These are phyloP conservation scores for Raja brachyura DNA, from an alignment of 2,113 vertebrate genomes.

Conservation along the genomic window DNA sequence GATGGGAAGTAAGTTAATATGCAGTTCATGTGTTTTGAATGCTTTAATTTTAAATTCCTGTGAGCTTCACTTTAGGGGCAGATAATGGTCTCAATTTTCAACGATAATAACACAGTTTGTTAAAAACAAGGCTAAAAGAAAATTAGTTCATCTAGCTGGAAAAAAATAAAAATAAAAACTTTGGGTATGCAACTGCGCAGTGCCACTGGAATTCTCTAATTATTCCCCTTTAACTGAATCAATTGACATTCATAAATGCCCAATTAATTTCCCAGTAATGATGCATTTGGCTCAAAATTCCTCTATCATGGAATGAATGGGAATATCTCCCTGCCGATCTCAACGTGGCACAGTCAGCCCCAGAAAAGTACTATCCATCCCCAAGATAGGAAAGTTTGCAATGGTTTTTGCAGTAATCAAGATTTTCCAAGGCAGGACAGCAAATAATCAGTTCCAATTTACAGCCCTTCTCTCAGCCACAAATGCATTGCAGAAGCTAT, in stretches of 20 bases:
- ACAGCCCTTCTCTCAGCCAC: background rate
- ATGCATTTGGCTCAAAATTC: background rate
- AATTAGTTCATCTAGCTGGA: conserved; percentile 46
- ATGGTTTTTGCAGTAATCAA: background rate
- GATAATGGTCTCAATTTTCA: conserved; percentile 59
- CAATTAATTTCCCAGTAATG: background rate
- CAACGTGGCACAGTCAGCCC: background rate
- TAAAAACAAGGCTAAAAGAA: conserved; percentile 45
- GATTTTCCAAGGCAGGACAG: background rate
- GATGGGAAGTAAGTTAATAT: conserved; percentile 91
- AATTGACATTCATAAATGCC: conserved; percentile 15
- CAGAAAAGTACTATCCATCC: background rate
- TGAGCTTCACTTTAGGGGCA: conserved; percentile 57
- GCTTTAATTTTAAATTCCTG: conserved; percentile 78
- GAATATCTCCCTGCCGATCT: background rate
- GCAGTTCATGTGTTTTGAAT: conserved; percentile 80
- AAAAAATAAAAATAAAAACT: conserved; percentile 46
- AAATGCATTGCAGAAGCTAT: background rate
- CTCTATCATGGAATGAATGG: background rate
- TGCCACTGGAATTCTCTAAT: conserved; percentile 8
- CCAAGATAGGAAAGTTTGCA: background rate
- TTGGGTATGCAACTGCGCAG: conserved; percentile 44
- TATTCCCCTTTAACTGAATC: background rate
- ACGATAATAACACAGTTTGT: conserved; percentile 54
- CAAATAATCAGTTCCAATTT: background rate